Evolutionary conservation across 2,888 invertebrate species (phyloP).

Genomic region (Xanthorhoe spadicearia): DNA sequence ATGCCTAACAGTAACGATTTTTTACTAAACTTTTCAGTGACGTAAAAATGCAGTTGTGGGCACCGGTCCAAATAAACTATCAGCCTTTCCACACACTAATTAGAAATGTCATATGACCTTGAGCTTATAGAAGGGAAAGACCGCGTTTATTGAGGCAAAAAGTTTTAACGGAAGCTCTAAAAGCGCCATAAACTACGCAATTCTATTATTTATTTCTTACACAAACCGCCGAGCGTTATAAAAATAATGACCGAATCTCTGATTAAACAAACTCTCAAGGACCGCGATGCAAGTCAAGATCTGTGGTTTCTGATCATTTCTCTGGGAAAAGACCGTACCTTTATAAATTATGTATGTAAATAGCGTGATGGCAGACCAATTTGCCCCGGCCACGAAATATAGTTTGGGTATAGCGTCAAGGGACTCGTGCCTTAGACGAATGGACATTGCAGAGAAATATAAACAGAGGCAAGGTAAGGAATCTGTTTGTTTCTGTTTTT

Average conservation of each 20-base stretch:
- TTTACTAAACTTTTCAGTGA: constrained; percentile 6
- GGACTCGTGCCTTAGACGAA: constrained; percentile 24
- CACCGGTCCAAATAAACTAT: constrained; percentile 37
- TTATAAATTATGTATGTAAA: constrained; percentile 18
- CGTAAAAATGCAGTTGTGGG: constrained; percentile 35
- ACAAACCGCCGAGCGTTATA: not conserved
- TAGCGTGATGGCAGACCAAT: constrained; percentile 26
- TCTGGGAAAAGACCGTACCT: not conserved
- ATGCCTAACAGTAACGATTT: not conserved
- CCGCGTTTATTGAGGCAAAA: not conserved
- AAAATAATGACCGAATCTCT: not conserved
- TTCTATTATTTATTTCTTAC: not conserved
- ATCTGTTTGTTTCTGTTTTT: not conserved
- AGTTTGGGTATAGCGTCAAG: constrained; percentile 25
- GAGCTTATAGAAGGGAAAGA: constrained; percentile 6
- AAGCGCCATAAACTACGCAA: not conserved
- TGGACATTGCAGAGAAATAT: constrained; percentile 4
- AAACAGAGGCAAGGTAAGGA: not conserved
- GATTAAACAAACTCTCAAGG: not conserved
- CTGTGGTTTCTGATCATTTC: not conserved
- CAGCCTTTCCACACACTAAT: constrained; percentile 30
- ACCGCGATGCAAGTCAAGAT: not conserved
- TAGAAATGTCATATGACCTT: constrained; percentile 33
- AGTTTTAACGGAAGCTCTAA: not conserved
- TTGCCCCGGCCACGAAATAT: constrained; percentile 29